Percentiles rank a stretch among this genome's conserved stretches.
These are phyloP conservation scores for Platycheirus rosarum DNA, from an alignment of 2,888 invertebrate species.

Conservation along the genomic window DNA sequence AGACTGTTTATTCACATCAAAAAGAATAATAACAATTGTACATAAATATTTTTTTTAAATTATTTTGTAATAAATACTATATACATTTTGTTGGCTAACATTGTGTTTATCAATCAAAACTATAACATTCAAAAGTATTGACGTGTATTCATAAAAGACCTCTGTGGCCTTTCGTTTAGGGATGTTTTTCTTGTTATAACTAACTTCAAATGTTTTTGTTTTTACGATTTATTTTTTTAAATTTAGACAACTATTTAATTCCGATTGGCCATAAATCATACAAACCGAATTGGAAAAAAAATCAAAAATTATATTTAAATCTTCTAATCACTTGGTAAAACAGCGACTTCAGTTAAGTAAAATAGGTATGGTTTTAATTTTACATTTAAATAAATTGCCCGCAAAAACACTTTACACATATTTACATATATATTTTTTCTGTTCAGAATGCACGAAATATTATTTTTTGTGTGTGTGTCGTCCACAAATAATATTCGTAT, in stretches of 20 bases:
- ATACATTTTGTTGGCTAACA: conserved; percentile 33
- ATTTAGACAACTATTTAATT: conserved; percentile 56
- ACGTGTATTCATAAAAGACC: background rate
- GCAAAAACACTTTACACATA: too few species aligned
- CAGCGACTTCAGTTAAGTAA: conserved; percentile 29
- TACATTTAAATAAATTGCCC: conserved; percentile 23
- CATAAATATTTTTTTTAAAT: conserved; percentile 48
- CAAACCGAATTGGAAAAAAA: conserved; percentile 37
- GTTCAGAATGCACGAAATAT: conserved; percentile 38
- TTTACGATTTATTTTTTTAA: conserved; percentile 50
- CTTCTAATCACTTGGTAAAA: conserved; percentile 13
- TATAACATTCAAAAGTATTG: background rate
- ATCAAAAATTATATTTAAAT: background rate
- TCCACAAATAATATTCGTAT: background rate
- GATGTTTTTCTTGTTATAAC: background rate
- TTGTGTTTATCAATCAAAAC: conserved; percentile 34
- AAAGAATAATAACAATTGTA: conserved; percentile 27
- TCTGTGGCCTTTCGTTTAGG: conserved; percentile 8
- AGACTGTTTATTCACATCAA: conserved; percentile 31
- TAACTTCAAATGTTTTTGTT: conserved; percentile 19
- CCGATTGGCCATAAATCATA: conserved; percentile 51
- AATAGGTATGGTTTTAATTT: conserved; percentile 53
- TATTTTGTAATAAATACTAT: conserved; percentile 50
- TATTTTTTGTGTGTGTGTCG: conserved; percentile 12
- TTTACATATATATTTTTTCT: conserved; percentile 6